Base-by-base conservation (phyloP, 2,888 invertebrate genomes). In the Alcis repandata region DNA sequence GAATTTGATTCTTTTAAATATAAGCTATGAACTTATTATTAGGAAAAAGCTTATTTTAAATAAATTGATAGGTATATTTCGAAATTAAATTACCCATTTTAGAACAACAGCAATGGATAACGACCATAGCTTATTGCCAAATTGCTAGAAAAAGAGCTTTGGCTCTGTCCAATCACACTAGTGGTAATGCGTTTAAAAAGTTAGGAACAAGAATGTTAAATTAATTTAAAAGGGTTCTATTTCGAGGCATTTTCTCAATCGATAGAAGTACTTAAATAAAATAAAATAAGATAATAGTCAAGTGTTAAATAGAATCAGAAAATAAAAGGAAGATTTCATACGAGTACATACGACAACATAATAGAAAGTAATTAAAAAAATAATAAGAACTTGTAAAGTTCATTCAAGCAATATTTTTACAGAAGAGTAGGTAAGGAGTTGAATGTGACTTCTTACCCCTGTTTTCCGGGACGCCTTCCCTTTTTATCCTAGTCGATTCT, bases 391-490 rank as follows among this genome's bases (percentile, higher is more conserved):
- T 43, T 10, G 10, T 61, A 52, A 41, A 56, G 45, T 49, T 57
- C 38, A 56, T 74, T 75, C 77, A 85, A 82, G 85, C 85, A 74
- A 61, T 33, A 59, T 64, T 60, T 79, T 68, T 68, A 69, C 63
- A 59, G 60, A 69, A 75, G 78, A 78, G 67, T 79, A 80, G 71
- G 74, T n/a, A 77, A 38, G 33, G 46, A 20, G 32, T 27, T 49
- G 49, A 58, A 63, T 7, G 10, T 68, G 69, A 82, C 93, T 85
- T 78, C 93, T 85, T 78, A 94, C 94, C 94, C 91, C 92, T 91
- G 84, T 93, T 93, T 84, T 91, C 93, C 69, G 90, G 89, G 73
- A 90, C 91, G 62, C 89, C 88, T 74, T 94, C 92, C 63, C 94
- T 85, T 84, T 93, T 94, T 78, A 91, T 88, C 72, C 93, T 90